phyloP scores from a whole-genome alignment of 2,888 invertebrate genomes.

The Galerucella nymphaeae region DNA sequence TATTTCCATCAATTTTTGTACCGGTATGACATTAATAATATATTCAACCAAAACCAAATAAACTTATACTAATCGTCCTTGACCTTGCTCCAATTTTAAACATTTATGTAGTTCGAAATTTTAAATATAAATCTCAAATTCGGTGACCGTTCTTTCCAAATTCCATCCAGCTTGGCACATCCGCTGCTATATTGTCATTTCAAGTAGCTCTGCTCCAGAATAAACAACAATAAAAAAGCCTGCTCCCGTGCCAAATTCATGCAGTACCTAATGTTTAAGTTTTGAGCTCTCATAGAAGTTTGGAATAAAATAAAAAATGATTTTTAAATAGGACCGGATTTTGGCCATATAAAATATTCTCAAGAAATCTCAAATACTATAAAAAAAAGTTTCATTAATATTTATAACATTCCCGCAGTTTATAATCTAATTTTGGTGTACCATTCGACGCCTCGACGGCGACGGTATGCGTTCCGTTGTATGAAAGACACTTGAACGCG shows the following conservation, averaged over 20 bases:
- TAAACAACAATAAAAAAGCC: not conserved
- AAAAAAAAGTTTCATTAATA: not conserved
- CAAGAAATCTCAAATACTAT: too few species aligned
- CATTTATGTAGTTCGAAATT: not conserved
- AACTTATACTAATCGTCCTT: not conserved
- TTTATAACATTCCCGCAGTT: not conserved
- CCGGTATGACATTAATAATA: too few species aligned
- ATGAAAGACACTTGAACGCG: not conserved
- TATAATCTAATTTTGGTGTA: not conserved
- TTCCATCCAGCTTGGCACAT: not conserved
- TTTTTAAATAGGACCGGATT: too few species aligned
- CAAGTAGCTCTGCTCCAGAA: not conserved
- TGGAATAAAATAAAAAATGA: too few species aligned
- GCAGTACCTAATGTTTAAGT: not conserved
- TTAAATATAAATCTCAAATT: conserved; percentile 1
- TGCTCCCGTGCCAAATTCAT: not conserved
- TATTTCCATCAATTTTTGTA: too few species aligned
- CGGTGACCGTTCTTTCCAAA: not conserved
- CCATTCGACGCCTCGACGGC: not conserved
- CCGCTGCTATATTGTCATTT: not conserved
- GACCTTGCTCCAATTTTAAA: not conserved
- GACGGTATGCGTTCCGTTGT: not conserved
- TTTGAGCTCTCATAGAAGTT: not conserved
- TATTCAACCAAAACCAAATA: not conserved
- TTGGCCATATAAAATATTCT: too few species aligned